Percentiles rank a stretch among this genome's conserved stretches.
Evolutionary conservation across 37 sponge, comb jelly and placozoan species (phyloP).

Genomic region (Lycopodina hypogea): DNA sequence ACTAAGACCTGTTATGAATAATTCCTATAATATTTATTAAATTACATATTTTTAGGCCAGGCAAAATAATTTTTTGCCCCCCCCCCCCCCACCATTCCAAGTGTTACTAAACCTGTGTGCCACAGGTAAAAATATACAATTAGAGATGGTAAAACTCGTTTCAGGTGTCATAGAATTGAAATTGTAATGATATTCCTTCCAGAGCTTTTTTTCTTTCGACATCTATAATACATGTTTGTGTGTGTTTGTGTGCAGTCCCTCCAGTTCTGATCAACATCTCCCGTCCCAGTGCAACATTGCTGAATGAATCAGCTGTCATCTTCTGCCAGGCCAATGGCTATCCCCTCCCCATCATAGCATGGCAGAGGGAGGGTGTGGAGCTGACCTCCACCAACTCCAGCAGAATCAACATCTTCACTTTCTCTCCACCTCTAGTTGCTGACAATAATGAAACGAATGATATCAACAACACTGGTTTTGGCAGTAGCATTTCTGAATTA

Average conservation of each 20-base stretch:
- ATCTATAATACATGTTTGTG: background rate
- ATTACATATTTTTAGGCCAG: background rate
- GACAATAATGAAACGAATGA: background rate
- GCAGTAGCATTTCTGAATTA: conserved; percentile 9
- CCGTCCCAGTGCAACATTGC: background rate
- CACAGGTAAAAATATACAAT: no score
- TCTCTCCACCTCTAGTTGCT: background rate
- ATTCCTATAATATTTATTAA: background rate
- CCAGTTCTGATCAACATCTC: conserved; percentile 47
- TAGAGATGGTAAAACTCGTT: no score
- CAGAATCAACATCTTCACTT: background rate
- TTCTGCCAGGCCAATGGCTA: conserved; percentile 53
- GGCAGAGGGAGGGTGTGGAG: conserved; percentile 39
- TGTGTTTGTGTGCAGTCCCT: conserved; percentile 22
- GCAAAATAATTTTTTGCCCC: no score
- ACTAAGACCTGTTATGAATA: no score
- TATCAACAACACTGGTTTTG: background rate
- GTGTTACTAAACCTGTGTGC: no score
- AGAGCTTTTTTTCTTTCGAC: no score
- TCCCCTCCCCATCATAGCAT: conserved; percentile 45
- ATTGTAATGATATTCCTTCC: no score
- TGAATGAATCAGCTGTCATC: conserved; percentile 11
- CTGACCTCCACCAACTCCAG: background rate
- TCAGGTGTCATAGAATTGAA: no score
- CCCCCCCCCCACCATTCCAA: no score